Percentiles rank a stretch among this genome's conserved stretches.
Evolutionary conservation across 2,797 vertebrate species (phyloP).

Genomic region (Emys orbicularis): DNA sequence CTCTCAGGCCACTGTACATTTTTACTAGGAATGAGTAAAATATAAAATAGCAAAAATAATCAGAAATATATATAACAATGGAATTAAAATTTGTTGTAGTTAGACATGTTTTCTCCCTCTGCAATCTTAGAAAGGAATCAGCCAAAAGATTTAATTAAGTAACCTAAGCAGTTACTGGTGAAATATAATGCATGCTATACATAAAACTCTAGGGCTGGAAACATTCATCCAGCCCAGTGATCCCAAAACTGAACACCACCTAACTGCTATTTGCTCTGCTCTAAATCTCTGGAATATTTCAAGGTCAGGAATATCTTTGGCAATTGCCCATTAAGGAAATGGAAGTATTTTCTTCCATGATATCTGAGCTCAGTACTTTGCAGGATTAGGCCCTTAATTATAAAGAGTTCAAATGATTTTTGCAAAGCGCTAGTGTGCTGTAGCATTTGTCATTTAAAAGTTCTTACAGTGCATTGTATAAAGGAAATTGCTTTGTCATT

Average conservation of each 20-base stretch:
- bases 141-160: not conserved
- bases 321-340: not conserved
- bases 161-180: not conserved
- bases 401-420: not conserved
- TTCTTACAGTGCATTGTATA: not conserved
- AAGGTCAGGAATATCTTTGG: not conserved
- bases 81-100: not conserved
- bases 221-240: accelerated
- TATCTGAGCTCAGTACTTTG: not conserved
- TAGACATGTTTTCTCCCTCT: not conserved
- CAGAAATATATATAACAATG: not conserved
- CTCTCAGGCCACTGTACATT: not conserved
- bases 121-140: not conserved
- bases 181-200: not conserved
- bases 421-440: not conserved
- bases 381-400: not conserved
- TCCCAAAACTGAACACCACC: not conserved
- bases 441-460: not conserved
- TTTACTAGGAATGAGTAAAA: not conserved
- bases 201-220: accelerated
- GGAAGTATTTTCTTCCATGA: not conserved
- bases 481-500: not conserved
- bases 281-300: not conserved
- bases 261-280: not conserved
- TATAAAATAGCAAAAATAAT: not conserved